These are phyloP conservation scores for Drosophila sordidula DNA, from an alignment of 2,888 invertebrate genomes.

Conservation along the genomic window DNA sequence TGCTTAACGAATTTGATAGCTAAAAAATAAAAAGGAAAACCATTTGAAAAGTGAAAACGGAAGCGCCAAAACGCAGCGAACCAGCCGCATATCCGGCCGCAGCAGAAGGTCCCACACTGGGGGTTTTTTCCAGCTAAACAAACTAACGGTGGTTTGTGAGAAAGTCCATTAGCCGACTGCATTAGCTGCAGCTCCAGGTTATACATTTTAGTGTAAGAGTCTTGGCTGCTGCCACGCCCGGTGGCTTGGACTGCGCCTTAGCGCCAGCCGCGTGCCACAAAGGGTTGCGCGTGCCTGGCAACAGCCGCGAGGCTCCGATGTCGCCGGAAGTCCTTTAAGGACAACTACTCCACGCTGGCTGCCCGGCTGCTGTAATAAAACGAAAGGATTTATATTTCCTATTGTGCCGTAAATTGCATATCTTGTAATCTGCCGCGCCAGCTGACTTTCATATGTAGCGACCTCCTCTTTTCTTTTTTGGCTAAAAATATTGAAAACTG, in stretches of 20 bases:
- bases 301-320: slow-evolving; percentile 25
- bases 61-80: slow-evolving; percentile 59
- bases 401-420: slow-evolving; percentile 66
- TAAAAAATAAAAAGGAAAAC: slow-evolving; percentile 47
- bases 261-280: slow-evolving; percentile 55
- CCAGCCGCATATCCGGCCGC: slow-evolving; percentile 64
- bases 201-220: neutral
- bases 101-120: slow-evolving; percentile 36
- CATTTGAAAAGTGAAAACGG: slow-evolving; percentile 74
- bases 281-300: slow-evolving; percentile 63
- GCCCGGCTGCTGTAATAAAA: slow-evolving; percentile 66
- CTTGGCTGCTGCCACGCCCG: neutral
- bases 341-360: slow-evolving; percentile 23
- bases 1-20: slow-evolving; percentile 73
- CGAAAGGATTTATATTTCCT: slow-evolving; percentile 81
- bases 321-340: slow-evolving; percentile 65
- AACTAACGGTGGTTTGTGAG: slow-evolving; percentile 53
- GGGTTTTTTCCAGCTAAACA: slow-evolving; percentile 46
- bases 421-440: slow-evolving; percentile 66
- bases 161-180: slow-evolving; percentile 1
- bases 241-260: neutral
- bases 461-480: slow-evolving; percentile 36
- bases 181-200: neutral
- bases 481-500: slow-evolving; percentile 41
- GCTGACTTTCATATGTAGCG: slow-evolving; percentile 60